Evolutionary conservation across 1,140 invertebrate genomes (phyloP).

Genomic region (Micrasema longulum): DNA sequence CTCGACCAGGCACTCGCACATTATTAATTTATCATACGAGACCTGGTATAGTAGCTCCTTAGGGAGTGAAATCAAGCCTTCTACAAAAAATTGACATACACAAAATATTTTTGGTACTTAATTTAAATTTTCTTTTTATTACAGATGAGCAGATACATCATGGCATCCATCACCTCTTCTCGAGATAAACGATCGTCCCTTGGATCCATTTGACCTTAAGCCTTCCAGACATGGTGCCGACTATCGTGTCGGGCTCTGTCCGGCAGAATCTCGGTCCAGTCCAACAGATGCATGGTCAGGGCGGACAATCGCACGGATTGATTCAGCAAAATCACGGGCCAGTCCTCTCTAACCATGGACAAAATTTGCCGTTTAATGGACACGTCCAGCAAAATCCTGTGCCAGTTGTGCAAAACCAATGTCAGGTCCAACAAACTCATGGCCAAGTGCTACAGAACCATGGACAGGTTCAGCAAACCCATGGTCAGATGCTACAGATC

Average conservation of each 20-base stretch:
- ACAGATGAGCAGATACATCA: slow-evolving; percentile 5
- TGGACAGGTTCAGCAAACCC: neutral
- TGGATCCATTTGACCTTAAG: slow-evolving; percentile 22
- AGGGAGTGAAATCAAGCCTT: too few species aligned
- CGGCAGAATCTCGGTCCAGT: slow-evolving; percentile 6
- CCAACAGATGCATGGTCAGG: neutral
- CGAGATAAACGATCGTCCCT: slow-evolving; percentile 4
- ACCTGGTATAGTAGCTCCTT: too few species aligned
- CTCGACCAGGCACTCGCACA: too few species aligned
- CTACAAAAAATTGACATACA: too few species aligned
- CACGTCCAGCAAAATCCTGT: neutral
- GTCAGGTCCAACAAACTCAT: neutral
- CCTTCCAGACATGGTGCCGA: slow-evolving; percentile 20
- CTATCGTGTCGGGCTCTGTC: slow-evolving; percentile 15
- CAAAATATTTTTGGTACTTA: too few species aligned
- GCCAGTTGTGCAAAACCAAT: neutral
- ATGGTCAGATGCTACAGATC: neutral
- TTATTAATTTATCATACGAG: too few species aligned
- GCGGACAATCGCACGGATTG: neutral
- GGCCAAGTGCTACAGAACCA: neutral
- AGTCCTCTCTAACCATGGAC: neutral
- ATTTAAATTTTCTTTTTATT: too few species aligned
- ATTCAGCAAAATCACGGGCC: neutral
- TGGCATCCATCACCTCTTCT: slow-evolving; percentile 5
- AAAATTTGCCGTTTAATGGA: neutral